These are phyloP conservation scores for Samia ricini DNA, from an alignment of 1,140 invertebrate species.

Conservation along the genomic window DNA sequence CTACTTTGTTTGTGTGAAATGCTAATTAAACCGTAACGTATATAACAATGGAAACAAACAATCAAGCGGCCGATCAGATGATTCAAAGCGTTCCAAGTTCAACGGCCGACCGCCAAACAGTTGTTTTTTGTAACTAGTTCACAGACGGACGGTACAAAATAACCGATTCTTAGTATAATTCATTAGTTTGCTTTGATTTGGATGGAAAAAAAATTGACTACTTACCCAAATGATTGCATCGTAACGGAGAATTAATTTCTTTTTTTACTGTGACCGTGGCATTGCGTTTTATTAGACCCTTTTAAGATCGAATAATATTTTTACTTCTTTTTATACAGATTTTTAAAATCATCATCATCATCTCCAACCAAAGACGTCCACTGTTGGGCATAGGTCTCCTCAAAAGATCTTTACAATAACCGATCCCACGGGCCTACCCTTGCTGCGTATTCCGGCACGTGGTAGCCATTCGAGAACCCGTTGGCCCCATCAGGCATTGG, in stretches of 20 bases:
- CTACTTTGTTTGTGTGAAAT: too few relatives aligned
- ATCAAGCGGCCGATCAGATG: conserved; percentile 21
- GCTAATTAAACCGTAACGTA: background rate
- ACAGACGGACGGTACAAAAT: background rate
- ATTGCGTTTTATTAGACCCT: background rate
- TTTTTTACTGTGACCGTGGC: background rate
- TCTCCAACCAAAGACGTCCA: too few relatives aligned
- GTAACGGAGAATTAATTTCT: background rate
- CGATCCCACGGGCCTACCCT: too few relatives aligned
- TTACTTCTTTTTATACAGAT: too few relatives aligned
- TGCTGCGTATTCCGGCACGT: too few relatives aligned
- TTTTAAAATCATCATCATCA: too few relatives aligned
- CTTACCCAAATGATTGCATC: background rate
- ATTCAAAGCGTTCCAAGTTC: conserved; percentile 19
- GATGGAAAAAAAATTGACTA: background rate
- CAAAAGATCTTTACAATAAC: too few relatives aligned
- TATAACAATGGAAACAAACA: background rate
- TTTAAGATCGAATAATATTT: too few relatives aligned
- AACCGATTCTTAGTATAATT: background rate
- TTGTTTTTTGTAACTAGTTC: conserved; percentile 15
- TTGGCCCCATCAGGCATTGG: too few relatives aligned
- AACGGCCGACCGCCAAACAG: conserved; percentile 16
- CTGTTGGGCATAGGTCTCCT: too few relatives aligned
- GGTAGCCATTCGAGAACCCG: too few relatives aligned
- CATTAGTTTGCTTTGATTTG: conserved; percentile 3